Base-by-base conservation (phyloP, 2,113 vertebrate species). In the Gnathonemus longibarbis region DNA sequence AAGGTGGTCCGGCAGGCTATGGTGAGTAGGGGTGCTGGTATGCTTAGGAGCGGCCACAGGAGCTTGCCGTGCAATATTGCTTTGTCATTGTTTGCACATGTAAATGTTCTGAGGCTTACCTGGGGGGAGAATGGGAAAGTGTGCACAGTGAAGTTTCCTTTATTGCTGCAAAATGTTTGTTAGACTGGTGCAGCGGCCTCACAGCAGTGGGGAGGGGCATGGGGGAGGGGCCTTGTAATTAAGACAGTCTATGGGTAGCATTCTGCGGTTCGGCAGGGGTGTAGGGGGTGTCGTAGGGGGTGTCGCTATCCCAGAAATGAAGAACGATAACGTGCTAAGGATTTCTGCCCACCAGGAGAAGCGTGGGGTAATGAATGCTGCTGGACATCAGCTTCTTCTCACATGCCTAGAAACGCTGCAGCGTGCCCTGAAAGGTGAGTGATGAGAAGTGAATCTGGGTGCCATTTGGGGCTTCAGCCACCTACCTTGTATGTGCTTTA, bases 1-100 rank as follows among this genome's bases (percentile, higher is more conserved):
- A 99, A 99, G 93, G 93, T 99, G 91, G 98, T 99, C 84, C 97
- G 98, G 21, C 98, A 99, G 94, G 97, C 98, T 89, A 99, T 98
- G 98, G 98, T 99, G 93, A 97, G 97, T 84, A 15, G 89, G 31
- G 1, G 35, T 27, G n/a, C 62, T 70, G n/a, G 27, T 13, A 31
- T 27, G n/a, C 10, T 70, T 70, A 70, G 27, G 27, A 15, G 35
- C 17, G 35, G 15, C 35, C 11, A 17, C 35, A 39, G 31, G 35
- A 39, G 6, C 3, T 5, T 77, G 13, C 15, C 13, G 70, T 77
- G 70, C 15, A 39, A 27, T 10, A 66, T 66, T 66, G n/a, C n/a
- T 27, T 66, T 66, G n/a, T 66, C 62, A 66, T 66, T 10, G n/a
- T 66, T 27, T 31, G 62, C 62, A 27, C 62, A 31, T 66, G 9